A percentile compares a stretch with the other conserved stretches of the same genome.
These are phyloP conservation scores for Morpho helenor DNA, from an alignment of 2,888 invertebrate species.

Conservation along the genomic window DNA sequence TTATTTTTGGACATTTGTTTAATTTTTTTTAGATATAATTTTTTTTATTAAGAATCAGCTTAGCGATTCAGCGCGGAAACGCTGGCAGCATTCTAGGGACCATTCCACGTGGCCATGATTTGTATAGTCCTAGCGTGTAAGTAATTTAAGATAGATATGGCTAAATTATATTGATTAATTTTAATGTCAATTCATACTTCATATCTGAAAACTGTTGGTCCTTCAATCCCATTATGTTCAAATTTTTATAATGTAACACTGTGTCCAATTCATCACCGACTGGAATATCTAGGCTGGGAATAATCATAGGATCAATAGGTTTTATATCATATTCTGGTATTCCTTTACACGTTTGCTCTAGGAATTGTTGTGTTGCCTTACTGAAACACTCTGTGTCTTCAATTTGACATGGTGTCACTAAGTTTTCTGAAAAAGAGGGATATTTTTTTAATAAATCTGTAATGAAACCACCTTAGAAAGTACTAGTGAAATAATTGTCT, in stretches of 20 bases:
- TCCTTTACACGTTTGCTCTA: conserved; percentile 51
- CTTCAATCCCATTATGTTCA: conserved; percentile 53
- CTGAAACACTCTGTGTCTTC: conserved; percentile 53
- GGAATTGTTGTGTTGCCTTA: conserved; percentile 48
- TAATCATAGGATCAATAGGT: conserved; percentile 50
- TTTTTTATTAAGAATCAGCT: no score
- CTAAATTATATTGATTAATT: no score
- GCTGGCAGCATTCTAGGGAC: no score
- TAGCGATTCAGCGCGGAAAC: no score
- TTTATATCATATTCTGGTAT: conserved; percentile 43
- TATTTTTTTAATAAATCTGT: no score
- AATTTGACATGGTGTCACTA: conserved; percentile 45
- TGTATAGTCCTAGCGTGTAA: no score
- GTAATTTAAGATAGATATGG: no score
- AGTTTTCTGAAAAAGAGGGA: conserved; percentile 27
- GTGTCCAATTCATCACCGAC: conserved; percentile 37
- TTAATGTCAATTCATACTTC: conserved; percentile 40
- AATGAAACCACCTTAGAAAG: no score
- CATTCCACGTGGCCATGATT: no score
- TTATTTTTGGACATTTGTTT: no score
- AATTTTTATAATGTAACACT: conserved; percentile 42
- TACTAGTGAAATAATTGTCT: no score
- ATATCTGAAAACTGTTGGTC: conserved; percentile 50
- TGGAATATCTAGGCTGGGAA: conserved; percentile 38
- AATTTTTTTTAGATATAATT: no score